These are phyloP conservation scores for Mesopsocus fuscifrons DNA, from an alignment of 2,888 invertebrate genomes.

Conservation along the genomic window DNA sequence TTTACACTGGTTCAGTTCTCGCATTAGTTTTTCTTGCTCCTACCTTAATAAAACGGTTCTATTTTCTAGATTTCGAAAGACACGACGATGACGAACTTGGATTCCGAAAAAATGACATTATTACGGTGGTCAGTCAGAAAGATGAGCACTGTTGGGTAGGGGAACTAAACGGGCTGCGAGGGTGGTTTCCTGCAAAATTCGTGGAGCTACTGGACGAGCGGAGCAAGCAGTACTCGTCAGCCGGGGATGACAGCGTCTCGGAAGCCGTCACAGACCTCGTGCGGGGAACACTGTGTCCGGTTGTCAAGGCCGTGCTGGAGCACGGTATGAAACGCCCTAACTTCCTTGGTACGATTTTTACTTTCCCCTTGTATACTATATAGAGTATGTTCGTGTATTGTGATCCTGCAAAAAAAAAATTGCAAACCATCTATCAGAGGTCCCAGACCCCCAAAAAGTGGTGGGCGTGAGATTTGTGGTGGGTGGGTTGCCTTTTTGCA, in stretches of 20 bases:
- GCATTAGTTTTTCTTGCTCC: no score
- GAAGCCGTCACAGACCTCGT: constrained; percentile 94
- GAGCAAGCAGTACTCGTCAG: constrained; percentile 75
- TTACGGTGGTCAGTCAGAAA: constrained; percentile 89
- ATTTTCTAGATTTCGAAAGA: constrained; percentile 75
- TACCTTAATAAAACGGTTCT: no score
- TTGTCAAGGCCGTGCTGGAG: constrained; percentile 80
- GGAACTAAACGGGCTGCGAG: constrained; percentile 82
- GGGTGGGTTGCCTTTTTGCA: no score
- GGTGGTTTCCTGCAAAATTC: constrained; percentile 96
- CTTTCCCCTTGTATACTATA: neutral
- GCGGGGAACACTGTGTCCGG: constrained; percentile 80
- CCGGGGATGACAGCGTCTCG: constrained; percentile 93
- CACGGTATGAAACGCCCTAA: constrained; percentile 88
- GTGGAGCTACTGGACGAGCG: constrained; percentile 90
- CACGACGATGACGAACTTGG: constrained; percentile 97
- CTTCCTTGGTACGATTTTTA: constrained; percentile 37
- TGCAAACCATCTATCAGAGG: no score
- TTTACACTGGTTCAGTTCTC: no score
- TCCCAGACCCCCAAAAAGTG: no score
- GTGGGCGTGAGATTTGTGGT: no score
- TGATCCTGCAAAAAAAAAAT: no score
- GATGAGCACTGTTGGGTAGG: constrained; percentile 99
- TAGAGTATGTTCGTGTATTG: no score
- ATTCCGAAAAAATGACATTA: constrained; percentile 95